These are phyloP conservation scores for Charanyca ferruginea DNA, from an alignment of 2,888 invertebrate genomes.

Conservation along the genomic window DNA sequence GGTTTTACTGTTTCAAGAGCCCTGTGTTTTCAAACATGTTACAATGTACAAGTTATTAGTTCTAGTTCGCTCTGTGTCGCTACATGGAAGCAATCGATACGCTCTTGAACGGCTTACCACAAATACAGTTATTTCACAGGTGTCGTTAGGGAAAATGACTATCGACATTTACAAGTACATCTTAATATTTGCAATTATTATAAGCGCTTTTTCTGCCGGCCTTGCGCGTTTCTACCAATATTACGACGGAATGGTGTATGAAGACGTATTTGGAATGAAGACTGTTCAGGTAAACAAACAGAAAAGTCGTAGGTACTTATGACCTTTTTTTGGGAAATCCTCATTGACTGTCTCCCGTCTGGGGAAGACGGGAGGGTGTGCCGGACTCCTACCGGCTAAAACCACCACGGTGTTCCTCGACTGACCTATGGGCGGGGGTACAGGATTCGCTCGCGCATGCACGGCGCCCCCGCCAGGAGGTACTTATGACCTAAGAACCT, in stretches of 20 bases:
- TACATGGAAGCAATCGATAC: constrained; percentile 34
- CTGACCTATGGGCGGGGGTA: no score
- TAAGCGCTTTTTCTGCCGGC: constrained; percentile 92
- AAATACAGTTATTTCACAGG: constrained; percentile 77
- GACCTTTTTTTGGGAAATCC: no score
- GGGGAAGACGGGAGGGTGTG: no score
- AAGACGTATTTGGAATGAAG: constrained; percentile 91
- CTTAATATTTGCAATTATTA: constrained; percentile 91
- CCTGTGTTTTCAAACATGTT: constrained; percentile 41
- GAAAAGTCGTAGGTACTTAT: no score
- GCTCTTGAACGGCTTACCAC: constrained; percentile 35
- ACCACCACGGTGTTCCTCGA: no score
- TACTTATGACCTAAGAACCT: constrained; percentile 11
- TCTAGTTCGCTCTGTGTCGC: constrained; percentile 19
- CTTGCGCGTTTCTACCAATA: constrained; percentile 92
- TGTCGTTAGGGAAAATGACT: constrained; percentile 93
- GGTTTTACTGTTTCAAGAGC: constrained; percentile 59
- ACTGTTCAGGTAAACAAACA: constrained; percentile 81
- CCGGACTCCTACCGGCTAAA: no score
- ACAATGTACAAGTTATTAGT: constrained; percentile 34
- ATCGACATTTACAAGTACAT: constrained; percentile 92
- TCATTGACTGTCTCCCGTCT: no score
- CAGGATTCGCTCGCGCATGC: no score
- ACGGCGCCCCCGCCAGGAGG: no score
- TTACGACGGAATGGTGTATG: constrained; percentile 92